These are phyloP conservation scores for Ianthella basta DNA, from an alignment of 37 sponge, comb jelly and placozoan species.

Conservation along the genomic window DNA sequence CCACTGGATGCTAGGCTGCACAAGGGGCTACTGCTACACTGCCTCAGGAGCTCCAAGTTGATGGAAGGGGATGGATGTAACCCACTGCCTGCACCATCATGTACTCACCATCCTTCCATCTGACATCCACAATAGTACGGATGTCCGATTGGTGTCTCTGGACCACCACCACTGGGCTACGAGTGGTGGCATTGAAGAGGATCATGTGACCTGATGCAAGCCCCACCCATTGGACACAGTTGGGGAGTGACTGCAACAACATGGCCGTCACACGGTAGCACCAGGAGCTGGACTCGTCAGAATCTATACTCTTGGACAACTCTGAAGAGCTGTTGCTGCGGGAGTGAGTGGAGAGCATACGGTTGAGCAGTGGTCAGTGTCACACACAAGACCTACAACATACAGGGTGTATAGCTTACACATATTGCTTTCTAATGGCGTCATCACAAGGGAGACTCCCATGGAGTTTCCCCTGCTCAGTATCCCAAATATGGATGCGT, in stretches of 20 bases:
- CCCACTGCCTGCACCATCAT: too few relatives aligned
- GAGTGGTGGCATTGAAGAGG: slow-evolving; percentile 53
- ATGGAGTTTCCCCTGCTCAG: slow-evolving; percentile 46
- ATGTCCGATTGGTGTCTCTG: slow-evolving; percentile 50
- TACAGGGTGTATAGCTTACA: too few relatives aligned
- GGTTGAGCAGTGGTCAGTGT: too few relatives aligned
- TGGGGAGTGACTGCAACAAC: slow-evolving; percentile 51
- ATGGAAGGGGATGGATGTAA: too few relatives aligned
- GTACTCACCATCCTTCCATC: too few relatives aligned
- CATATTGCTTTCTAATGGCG: slow-evolving; percentile 48
- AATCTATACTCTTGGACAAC: too few relatives aligned
- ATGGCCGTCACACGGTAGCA: slow-evolving; percentile 50
- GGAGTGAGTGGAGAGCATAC: too few relatives aligned
- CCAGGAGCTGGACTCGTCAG: not conserved
- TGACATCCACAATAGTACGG: slow-evolving; percentile 29
- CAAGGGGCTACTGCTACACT: too few relatives aligned
- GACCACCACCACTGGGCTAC: slow-evolving; percentile 47
- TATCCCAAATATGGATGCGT: slow-evolving; percentile 66
- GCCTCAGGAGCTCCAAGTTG: too few relatives aligned
- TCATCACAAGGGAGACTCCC: slow-evolving; percentile 48
- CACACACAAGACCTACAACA: too few relatives aligned
- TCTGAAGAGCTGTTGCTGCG: too few relatives aligned
- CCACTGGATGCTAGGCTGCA: too few relatives aligned
- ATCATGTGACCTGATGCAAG: slow-evolving; percentile 71
- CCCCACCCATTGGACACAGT: slow-evolving; percentile 68